Conservation (phyloP, 2,797 vertebrate genomes). For the Poecilia wingei region DNA sequence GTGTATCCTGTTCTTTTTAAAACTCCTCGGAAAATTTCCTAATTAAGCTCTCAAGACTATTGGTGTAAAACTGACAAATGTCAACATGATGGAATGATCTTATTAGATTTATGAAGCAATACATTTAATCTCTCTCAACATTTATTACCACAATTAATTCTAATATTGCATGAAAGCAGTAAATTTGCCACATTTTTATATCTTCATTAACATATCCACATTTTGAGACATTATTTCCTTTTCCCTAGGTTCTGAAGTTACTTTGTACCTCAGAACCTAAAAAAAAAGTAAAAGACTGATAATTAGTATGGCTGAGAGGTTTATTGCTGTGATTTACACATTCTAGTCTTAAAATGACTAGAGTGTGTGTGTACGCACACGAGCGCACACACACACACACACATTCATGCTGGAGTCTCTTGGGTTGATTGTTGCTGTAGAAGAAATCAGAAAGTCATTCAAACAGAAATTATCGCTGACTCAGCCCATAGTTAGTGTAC, state of each 20-base stretch:
- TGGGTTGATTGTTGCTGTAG: slow-evolving; percentile 48
- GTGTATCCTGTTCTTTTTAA: not conserved
- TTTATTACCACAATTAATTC: slow-evolving; percentile 1
- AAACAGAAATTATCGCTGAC: slow-evolving; percentile 54
- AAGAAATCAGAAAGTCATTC: slow-evolving; percentile 62
- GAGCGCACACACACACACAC: not conserved
- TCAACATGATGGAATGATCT: not conserved
- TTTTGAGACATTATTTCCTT: not conserved
- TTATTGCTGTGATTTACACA: slow-evolving; percentile 18
- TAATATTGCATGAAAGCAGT: not conserved
- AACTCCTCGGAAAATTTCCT: not conserved
- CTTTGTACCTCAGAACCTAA: not conserved
- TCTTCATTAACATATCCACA: not conserved
- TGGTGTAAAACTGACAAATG: not conserved
- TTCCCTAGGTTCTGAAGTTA: not conserved
- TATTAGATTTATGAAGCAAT: not conserved
- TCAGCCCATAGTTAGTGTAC: slow-evolving; percentile 15
- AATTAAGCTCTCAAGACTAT: not conserved
- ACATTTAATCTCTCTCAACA: not conserved
- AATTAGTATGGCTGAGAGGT: slow-evolving; percentile 46
- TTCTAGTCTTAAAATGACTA: not conserved
- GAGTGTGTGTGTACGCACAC: too few species aligned
- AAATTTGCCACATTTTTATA: not conserved
- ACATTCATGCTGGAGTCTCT: slow-evolving; percentile 16
- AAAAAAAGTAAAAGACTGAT: slow-evolving; percentile 1